Evolutionary conservation across 2,113 vertebrate species (phyloP), one percentile per base, ranked within the genome.

Genomic region (Leuciscus idus): DNA sequence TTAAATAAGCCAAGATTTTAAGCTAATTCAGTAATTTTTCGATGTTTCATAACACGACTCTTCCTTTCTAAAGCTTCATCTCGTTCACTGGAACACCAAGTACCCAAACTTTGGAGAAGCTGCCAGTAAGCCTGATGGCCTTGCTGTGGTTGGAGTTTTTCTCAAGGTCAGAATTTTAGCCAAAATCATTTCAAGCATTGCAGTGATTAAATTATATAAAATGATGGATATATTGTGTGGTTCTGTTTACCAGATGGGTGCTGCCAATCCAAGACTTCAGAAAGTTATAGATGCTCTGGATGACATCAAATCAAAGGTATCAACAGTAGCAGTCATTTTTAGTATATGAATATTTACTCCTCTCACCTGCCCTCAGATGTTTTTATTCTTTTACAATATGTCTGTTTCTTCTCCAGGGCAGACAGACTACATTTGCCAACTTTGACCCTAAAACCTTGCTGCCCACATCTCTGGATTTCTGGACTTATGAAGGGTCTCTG

Each of bases 41-140:
- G 39, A 43, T 83, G 19, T 52, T 52, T 39, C 33, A 28, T 72
- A 39, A 62, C 7, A 62, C 7, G 6, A 19, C 0, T 88, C 10
- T 2, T 23, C 30, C 6, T 70, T 46, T 66, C 23, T 75, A 23
- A 90, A 99, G 98, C 97, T 99, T 66, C 98, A 99, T 90, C 92
- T 99, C 91, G 98, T 99, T 85, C 98, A 99, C 92, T 99, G 98
- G 98, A 99, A 99, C 77, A 96, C 96, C 55, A 98, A 97, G 87
- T 99, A 99, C 30, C 90, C 92, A 2, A 96, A 90, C 64, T 97
- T 98, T 90, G 92, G 90, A 64, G 96, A 97, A 84, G 97, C 98
- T 52, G 95, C 92, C 12, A 92, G 94, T n/a, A 92, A 98, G 50
- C 95, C 97, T 15, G 97, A 99, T 84, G 98, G 98, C 15, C 93